Evolutionary conservation across 2,888 invertebrate genomes (phyloP).

Genomic region (Arge pagana): DNA sequence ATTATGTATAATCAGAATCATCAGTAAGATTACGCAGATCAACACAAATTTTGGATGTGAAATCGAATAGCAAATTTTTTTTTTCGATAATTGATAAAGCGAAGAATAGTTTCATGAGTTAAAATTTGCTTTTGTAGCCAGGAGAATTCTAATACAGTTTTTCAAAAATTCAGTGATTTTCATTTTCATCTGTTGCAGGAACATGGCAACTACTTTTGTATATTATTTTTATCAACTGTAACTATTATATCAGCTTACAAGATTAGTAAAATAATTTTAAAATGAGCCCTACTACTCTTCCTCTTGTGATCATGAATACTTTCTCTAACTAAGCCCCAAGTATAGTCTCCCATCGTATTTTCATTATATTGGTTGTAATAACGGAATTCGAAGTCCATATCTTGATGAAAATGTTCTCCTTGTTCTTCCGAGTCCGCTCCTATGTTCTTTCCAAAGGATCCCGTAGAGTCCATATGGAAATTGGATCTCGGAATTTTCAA

Average conservation of each 20-base stretch:
- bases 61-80: no score
- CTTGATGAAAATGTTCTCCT: conserved; percentile 43
- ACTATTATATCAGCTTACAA: conserved; percentile 22
- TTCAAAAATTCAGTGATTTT: conserved; percentile 18
- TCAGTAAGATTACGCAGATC: no score
- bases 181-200: conserved; percentile 12
- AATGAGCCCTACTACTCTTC: conserved; percentile 23
- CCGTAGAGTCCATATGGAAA: conserved; percentile 43
- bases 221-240: conserved; percentile 21
- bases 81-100: no score
- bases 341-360: conserved; percentile 38
- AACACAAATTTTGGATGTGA: no score
- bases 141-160: conserved; percentile 13
- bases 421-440: conserved; percentile 42
- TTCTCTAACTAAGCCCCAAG: conserved; percentile 31
- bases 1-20: no score
- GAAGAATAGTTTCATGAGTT: no score
- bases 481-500: no score
- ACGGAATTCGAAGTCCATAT: conserved; percentile 37
- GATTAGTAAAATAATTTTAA: conserved; percentile 23
- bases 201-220: conserved; percentile 12
- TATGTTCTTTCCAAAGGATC: no score
- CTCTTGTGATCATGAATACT: conserved; percentile 21
- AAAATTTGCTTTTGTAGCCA: conserved; percentile 21
- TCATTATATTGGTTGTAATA: conserved; percentile 37